Evolutionary conservation across 2,888 invertebrate species (phyloP).

Genomic region (Eulithis prunata): DNA sequence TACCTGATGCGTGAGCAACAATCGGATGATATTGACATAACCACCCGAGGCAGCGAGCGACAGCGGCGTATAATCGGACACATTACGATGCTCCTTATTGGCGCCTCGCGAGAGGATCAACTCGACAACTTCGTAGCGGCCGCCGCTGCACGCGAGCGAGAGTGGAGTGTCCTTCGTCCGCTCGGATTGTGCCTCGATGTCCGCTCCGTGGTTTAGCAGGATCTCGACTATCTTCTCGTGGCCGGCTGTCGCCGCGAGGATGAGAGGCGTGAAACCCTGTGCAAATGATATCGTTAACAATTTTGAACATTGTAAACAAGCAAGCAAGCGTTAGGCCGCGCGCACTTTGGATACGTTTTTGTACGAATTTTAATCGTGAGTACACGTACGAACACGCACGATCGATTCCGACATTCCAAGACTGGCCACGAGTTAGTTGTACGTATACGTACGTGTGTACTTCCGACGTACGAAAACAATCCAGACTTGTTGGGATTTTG

Average conservation of each 20-base stretch:
- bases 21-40: conserved; percentile 98
- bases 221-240: conserved; percentile 92
- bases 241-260: conserved; percentile 98
- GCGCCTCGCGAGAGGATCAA: conserved; percentile 94
- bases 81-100: conserved; percentile 99
- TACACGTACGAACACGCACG: no score
- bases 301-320: no score
- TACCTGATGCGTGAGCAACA: conserved; percentile 94
- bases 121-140: conserved; percentile 97
- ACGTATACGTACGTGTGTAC: no score
- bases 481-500: no score
- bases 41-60: conserved; percentile 99
- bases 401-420: no score
- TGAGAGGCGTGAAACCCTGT: conserved; percentile 97
- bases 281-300: no score
- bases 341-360: no score
- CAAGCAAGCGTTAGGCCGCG: no score
- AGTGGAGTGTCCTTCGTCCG: conserved; percentile 99
- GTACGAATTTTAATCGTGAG: no score
- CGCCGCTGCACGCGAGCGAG: conserved; percentile 98
- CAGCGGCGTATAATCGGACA: conserved; percentile 99
- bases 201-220: conserved; percentile 96
- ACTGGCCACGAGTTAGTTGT: no score
- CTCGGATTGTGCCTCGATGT: conserved; percentile 99
- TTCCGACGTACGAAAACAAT: no score